These are phyloP conservation scores for Petrophora chlorosata DNA, from an alignment of 2,888 invertebrate species.

Conservation along the genomic window DNA sequence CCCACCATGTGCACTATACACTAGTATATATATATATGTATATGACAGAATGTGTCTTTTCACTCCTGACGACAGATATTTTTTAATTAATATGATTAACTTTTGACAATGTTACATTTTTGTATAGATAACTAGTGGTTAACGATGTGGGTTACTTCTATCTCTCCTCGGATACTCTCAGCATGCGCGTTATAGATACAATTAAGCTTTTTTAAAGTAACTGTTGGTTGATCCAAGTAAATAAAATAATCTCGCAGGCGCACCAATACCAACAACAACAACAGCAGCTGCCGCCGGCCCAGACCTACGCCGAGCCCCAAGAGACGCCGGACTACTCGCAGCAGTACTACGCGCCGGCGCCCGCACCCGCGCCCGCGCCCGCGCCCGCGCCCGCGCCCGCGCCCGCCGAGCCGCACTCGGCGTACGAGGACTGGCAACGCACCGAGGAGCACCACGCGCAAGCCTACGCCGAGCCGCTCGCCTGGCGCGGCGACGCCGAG, in stretches of 20 bases:
- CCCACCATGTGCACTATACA: no score
- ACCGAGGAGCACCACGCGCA: constrained; percentile 45
- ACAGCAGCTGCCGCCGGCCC: constrained; percentile 15
- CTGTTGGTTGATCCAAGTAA: no score
- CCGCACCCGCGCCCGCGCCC: constrained; percentile 12
- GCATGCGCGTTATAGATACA: no score
- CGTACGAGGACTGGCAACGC: constrained; percentile 41
- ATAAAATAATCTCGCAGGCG: constrained; percentile 31
- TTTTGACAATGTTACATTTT: no score
- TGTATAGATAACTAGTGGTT: no score
- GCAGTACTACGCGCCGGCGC: constrained; percentile 42
- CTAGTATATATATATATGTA: no score
- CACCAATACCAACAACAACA: constrained; percentile 45
- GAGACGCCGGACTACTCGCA: constrained; percentile 50
- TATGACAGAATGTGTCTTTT: no score
- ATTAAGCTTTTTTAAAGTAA: no score
- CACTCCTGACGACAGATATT: no score
- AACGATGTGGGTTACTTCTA: no score
- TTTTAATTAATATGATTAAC: no score
- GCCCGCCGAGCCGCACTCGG: constrained; percentile 33
- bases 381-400: constrained; percentile 19
- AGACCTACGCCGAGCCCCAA: constrained; percentile 41
- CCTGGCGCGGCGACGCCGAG: constrained; percentile 54
- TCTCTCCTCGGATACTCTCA: no score
- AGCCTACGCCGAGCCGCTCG: constrained; percentile 40